phyloP scores from a whole-genome alignment of 2,113 vertebrate genomes.

The Osmerus mordax region DNA sequence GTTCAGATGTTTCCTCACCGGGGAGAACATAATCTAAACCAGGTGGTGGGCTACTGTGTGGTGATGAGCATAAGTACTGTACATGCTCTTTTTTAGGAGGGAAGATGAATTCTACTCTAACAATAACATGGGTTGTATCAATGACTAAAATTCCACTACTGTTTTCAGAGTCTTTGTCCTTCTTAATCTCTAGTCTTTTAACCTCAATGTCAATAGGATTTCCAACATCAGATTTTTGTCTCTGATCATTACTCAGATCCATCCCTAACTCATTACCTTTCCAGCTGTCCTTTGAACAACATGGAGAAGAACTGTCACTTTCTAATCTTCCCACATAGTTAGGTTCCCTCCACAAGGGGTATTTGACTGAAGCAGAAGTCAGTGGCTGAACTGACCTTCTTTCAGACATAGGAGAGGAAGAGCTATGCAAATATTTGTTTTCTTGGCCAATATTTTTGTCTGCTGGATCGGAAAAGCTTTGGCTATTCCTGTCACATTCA shows the following conservation, averaged over 20 bases:
- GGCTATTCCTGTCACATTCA: conserved; percentile 9
- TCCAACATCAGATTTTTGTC: neutral
- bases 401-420: conserved; percentile 14
- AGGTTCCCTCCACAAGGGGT: conserved; percentile 71
- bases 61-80: conserved; percentile 47
- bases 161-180: conserved; percentile 34
- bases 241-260: neutral
- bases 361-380: conserved; percentile 44
- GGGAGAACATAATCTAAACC: neutral
- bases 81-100: conserved; percentile 74
- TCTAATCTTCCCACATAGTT: conserved; percentile 42
- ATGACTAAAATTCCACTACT: conserved; percentile 74
- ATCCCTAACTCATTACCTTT: conserved; percentile 20
- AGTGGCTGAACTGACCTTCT: conserved; percentile 17
- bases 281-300: conserved; percentile 11
- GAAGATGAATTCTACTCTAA: conserved; percentile 78
- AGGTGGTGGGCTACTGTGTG: conserved; percentile 9
- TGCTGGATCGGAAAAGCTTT: conserved; percentile 43
- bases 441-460: conserved; percentile 7
- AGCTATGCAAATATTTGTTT: neutral
- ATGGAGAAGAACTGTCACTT: conserved; percentile 16
- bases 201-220: conserved; percentile 31
- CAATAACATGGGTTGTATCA: conserved; percentile 83
- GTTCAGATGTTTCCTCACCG: conserved; percentile 30
- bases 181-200: conserved; percentile 27